Evolutionary conservation across 2,888 invertebrate species (phyloP).

Genomic region (Anoplius nigerrimus): DNA sequence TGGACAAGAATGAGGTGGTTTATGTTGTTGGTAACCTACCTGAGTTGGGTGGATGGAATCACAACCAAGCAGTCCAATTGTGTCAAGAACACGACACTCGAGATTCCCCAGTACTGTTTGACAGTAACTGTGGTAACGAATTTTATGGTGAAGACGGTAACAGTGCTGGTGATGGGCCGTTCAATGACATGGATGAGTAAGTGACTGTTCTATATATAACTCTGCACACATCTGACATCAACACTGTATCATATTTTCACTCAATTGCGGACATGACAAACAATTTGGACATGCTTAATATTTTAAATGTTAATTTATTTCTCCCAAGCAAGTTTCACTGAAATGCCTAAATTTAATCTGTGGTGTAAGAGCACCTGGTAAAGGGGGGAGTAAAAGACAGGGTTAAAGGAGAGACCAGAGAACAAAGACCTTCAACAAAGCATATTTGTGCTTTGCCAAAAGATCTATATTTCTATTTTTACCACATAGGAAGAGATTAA

Average conservation of each 20-base stretch:
- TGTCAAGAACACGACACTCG: conserved; percentile 62
- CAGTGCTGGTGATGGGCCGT: conserved; percentile 52
- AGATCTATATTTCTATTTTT: neutral
- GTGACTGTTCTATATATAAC: conserved; percentile 24
- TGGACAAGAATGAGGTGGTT: conserved; percentile 70
- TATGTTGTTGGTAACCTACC: conserved; percentile 73
- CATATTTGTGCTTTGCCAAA: neutral
- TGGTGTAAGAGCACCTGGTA: too few species aligned
- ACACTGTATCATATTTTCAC: neutral
- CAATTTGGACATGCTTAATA: too few species aligned
- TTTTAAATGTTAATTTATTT: too few species aligned
- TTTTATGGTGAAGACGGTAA: conserved; percentile 57
- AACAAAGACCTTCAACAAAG: neutral
- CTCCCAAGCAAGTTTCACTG: too few species aligned
- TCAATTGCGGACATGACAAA: too few species aligned
- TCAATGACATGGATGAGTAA: conserved; percentile 60
- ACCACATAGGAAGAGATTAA: neutral
- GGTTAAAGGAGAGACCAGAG: too few species aligned
- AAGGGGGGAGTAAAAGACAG: too few species aligned
- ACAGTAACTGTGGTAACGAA: conserved; percentile 60
- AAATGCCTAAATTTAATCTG: too few species aligned
- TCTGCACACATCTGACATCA: neutral
- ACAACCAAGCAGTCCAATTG: conserved; percentile 70
- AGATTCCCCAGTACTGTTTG: conserved; percentile 61
- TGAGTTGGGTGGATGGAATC: conserved; percentile 73